Evolutionary conservation across 1,140 invertebrate species (phyloP).

Genomic region (Drosophila truncata): DNA sequence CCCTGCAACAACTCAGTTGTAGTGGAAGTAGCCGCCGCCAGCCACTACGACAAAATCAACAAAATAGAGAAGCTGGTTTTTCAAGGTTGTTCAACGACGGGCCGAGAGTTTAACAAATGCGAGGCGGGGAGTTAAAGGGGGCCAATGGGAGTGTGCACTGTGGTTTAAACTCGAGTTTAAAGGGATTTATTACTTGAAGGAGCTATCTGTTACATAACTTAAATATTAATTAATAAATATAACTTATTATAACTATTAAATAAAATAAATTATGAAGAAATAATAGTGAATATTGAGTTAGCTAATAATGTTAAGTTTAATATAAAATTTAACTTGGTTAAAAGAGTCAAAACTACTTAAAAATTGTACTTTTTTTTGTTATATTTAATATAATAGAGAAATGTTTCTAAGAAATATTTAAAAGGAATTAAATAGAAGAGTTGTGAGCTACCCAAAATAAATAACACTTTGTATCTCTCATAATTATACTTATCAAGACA

Average conservation of each 20-base stretch:
- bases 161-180: conserved; percentile 29
- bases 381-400: no score
- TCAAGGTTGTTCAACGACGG: conserved; percentile 61
- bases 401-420: no score
- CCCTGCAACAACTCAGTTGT: conserved; percentile 17
- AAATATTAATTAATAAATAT: no score
- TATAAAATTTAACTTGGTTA: not conserved
- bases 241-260: no score
- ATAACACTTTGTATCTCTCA: not conserved
- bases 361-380: not conserved
- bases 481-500: not conserved
- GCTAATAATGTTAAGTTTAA: not conserved
- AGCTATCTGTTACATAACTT: not conserved
- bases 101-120: conserved; percentile 26
- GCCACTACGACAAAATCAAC: conserved; percentile 23
- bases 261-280: no score
- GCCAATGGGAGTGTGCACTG: conserved; percentile 21
- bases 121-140: not conserved
- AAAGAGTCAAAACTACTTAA: not conserved
- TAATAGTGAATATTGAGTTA: rapidly evolving
- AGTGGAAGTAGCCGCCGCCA: conserved; percentile 22
- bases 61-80: conserved; percentile 68
- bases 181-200: not conserved
- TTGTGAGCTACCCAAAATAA: not conserved
- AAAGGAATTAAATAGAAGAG: no score